These are phyloP conservation scores for Thermophis baileyi DNA, from an alignment of 2,113 vertebrate genomes.

Conservation along the genomic window DNA sequence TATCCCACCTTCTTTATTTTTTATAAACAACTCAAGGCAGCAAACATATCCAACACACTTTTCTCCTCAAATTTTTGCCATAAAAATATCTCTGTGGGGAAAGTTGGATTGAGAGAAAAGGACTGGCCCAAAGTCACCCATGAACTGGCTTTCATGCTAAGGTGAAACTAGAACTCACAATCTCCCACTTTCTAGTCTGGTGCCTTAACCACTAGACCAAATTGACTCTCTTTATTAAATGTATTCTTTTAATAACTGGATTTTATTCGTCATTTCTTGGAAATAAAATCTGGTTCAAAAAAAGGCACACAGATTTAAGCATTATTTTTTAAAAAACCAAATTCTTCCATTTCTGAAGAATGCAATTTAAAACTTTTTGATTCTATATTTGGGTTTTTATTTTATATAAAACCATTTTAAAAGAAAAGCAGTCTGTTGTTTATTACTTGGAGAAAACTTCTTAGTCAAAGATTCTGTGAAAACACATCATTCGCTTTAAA, in stretches of 20 bases:
- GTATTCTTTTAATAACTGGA: background rate
- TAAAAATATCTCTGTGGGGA: background rate
- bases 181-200: background rate
- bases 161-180: background rate
- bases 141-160: background rate
- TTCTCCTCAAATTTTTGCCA: background rate
- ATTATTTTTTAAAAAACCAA: background rate
- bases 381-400: background rate
- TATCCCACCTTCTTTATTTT: background rate
- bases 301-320: background rate
- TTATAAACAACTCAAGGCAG: background rate
- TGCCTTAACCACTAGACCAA: background rate
- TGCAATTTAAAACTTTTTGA: background rate
- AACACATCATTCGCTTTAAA: background rate
- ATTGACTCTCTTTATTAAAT: background rate
- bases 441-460: background rate
- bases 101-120: background rate
- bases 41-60: background rate
- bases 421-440: background rate
- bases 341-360: background rate
- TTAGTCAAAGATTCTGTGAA: background rate
- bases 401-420: slow-evolving; percentile 14
- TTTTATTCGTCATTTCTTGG: background rate
- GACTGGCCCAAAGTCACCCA: background rate
- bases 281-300: background rate